A percentile compares a stretch with the other conserved stretches of the same genome.
Conservation (phyloP, 2,113 vertebrate species). For the Urocynchramus pylzowi region DNA sequence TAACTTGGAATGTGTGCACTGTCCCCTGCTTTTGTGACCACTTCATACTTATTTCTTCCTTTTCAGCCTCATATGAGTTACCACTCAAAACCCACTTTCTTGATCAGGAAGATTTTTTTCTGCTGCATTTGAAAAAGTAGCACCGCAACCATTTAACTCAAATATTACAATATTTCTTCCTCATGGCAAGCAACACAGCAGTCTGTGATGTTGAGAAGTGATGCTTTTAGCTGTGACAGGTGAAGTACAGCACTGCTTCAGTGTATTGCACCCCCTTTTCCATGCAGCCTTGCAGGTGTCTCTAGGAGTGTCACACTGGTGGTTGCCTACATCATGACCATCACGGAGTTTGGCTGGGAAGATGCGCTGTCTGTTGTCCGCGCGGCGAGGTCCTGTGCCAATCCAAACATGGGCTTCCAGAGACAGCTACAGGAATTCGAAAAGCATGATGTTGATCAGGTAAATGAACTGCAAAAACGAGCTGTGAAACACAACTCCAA, state of each 20-base stretch:
- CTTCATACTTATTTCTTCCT: background rate
- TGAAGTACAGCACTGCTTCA: background rate
- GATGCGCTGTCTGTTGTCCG: slow-evolving; percentile 86
- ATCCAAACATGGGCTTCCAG: slow-evolving; percentile 92
- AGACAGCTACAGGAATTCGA: slow-evolving; percentile 91
- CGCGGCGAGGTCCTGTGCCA: slow-evolving; percentile 84
- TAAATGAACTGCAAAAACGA: slow-evolving; percentile 40
- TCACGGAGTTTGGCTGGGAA: slow-evolving; percentile 91
- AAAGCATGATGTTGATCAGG: slow-evolving; percentile 80
- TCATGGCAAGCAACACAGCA: background rate
- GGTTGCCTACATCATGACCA: slow-evolving; percentile 93
- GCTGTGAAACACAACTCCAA: background rate
- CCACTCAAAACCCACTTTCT: background rate
- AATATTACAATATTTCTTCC: background rate
- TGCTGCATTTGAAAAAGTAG: background rate
- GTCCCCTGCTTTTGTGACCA: background rate
- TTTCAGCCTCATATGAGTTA: background rate
- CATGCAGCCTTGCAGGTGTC: slow-evolving; percentile 88
- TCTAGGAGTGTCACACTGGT: slow-evolving; percentile 94
- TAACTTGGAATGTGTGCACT: background rate
- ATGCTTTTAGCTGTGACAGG: background rate
- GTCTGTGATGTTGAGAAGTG: background rate
- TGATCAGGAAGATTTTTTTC: background rate
- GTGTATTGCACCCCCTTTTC: background rate
- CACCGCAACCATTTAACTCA: background rate